Evolutionary conservation across 1,140 invertebrate species (phyloP).

Genomic region (Teleopsis dalmanni): DNA sequence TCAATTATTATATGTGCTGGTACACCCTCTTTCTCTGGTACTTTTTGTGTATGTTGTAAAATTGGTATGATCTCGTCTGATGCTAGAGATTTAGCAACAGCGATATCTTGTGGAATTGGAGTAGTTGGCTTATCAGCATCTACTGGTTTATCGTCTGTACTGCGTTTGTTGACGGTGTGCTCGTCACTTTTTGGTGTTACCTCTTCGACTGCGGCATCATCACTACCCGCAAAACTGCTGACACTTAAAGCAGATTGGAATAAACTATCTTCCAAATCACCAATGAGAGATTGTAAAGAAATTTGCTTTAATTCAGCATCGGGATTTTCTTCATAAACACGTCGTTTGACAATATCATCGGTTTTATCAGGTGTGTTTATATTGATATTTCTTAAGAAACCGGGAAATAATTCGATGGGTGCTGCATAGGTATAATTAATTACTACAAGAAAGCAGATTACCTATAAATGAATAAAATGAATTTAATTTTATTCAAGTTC

Average conservation of each 20-base stretch:
- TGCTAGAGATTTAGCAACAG: too few relatives aligned
- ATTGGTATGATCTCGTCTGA: not conserved
- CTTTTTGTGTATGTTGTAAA: not conserved
- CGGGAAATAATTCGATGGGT: not conserved
- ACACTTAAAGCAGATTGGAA: constrained; percentile 33
- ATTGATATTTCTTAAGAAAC: constrained; percentile 1
- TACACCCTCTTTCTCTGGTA: not conserved
- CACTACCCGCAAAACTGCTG: constrained; percentile 13
- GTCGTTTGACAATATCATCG: constrained; percentile 30
- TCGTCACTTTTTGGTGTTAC: too few relatives aligned
- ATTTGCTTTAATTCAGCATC: constrained; percentile 32
- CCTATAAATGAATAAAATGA: too few relatives aligned
- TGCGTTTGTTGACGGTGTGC: constrained; percentile 25
- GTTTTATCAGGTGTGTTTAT: constrained; percentile 6
- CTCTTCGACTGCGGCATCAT: not conserved
- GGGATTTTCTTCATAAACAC: constrained; percentile 21
- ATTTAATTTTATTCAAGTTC: too few relatives aligned
- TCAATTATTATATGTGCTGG: constrained; percentile 2
- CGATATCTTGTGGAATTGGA: not conserved
- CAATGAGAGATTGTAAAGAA: constrained; percentile 30
- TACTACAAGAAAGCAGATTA: too few relatives aligned
- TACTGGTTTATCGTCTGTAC: constrained; percentile 27
- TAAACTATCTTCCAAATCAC: constrained; percentile 31
- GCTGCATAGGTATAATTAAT: too few relatives aligned
- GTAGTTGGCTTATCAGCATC: constrained; percentile 20